Evolutionary conservation across 2,113 vertebrate species (phyloP).

Genomic region (Petroica traversi): DNA sequence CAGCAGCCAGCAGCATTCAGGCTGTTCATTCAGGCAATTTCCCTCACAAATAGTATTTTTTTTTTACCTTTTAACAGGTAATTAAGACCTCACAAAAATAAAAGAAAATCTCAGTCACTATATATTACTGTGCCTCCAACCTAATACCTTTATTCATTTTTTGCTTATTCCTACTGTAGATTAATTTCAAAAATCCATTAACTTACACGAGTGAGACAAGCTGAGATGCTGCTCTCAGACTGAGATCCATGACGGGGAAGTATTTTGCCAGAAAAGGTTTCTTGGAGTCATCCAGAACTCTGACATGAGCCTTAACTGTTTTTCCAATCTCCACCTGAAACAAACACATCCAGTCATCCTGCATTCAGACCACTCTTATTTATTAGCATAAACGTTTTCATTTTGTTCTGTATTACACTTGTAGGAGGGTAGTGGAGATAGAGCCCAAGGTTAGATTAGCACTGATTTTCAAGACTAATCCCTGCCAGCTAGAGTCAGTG

Average conservation of each 20-base stretch:
- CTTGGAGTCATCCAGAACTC: conserved; percentile 87
- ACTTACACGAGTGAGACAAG: conserved; percentile 90
- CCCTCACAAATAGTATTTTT: background rate
- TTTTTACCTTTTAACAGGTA: background rate
- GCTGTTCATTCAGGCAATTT: background rate
- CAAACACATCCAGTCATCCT: background rate
- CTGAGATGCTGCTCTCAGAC: conserved; percentile 84
- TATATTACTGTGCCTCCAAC: background rate
- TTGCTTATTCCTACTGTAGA: background rate
- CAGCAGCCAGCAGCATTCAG: background rate
- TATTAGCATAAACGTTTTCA: background rate
- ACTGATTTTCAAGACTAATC: background rate
- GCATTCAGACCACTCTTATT: background rate
- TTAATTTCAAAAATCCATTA: background rate
- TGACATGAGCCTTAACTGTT: conserved; percentile 86
- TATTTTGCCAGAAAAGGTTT: conserved; percentile 89
- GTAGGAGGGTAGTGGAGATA: background rate
- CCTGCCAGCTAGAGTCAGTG: background rate
- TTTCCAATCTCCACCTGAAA: conserved; percentile 94
- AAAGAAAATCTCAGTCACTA: background rate
- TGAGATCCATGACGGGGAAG: conserved; percentile 88
- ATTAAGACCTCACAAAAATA: background rate
- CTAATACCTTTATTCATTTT: background rate
- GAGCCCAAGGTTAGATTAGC: background rate
- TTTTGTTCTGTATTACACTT: background rate